These are phyloP conservation scores for Nansenia antarctica DNA, from an alignment of 2,113 vertebrate species.

Conservation along the genomic window DNA sequence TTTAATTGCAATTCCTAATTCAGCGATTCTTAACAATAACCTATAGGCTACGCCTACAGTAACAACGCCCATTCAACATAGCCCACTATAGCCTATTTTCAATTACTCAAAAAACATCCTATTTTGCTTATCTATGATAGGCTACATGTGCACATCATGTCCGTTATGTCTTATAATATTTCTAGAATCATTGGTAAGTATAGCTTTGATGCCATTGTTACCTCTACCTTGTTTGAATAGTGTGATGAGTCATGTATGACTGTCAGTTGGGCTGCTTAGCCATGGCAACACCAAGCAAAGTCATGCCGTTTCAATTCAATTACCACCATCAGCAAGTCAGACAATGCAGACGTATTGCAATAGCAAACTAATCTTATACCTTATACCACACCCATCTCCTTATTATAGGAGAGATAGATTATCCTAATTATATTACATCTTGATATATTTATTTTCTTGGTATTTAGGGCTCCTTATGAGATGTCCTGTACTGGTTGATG, in stretches of 20 bases:
- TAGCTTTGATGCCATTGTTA: background rate
- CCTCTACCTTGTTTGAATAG: background rate
- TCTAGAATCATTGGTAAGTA: background rate
- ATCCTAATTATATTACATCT: no score
- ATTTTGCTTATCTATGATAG: background rate
- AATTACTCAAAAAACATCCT: background rate
- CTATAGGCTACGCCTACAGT: no score
- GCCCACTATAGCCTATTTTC: background rate
- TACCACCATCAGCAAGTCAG: no score
- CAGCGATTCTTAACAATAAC: no score
- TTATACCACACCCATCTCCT: no score
- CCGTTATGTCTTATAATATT: background rate
- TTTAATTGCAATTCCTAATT: background rate
- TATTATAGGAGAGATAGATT: no score
- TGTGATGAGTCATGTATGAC: slow-evolving; percentile 57
- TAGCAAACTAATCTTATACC: no score
- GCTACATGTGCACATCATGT: background rate
- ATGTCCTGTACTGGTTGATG: no score
- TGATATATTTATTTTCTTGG: no score
- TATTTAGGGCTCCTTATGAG: no score
- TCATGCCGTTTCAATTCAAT: background rate
- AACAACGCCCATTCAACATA: background rate
- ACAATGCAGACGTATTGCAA: no score
- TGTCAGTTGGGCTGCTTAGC: slow-evolving; percentile 32
- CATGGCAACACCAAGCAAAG: background rate